Base-by-base conservation (phyloP, 2,797 vertebrate genomes). In the Aselliscus stoliczkanus region DNA sequence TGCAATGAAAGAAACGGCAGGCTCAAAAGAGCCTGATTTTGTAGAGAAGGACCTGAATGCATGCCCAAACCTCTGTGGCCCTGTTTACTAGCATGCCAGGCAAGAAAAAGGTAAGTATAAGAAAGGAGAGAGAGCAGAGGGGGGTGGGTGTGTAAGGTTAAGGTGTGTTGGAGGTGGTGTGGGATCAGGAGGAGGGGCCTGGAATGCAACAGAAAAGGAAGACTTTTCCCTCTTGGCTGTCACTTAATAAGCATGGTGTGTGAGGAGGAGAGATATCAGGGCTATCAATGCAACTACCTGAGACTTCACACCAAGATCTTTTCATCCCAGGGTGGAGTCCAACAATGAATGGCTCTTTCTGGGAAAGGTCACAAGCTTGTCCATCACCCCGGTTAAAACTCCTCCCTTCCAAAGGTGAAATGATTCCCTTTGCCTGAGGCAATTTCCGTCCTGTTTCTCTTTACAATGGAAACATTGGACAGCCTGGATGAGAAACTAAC, bases 161-260 rank as follows among this genome's bases (percentile, higher is more conserved):
- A 47, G 69, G 31, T 65, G 65, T 54, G 50, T 29, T 75, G 86
- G 17, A 64, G 18, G 18, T 89, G 29, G 37, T 17, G 13, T 37
- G 37, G n/a, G 39, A 50, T 69, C 65, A 44, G 34, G 23, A 47
- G 23, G 56, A 72, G 18, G 56, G 25, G 44, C 39, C 44, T 25
- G 91, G 58, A 75, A 54, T 42, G 54, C 27, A 91, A 86, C 12
- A 82, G 72, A 90, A 76, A 87, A 96, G 37, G 64, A 77, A 80
- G 15, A 89, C 50, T 54, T 44, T 77, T 39, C 44, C 50, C 47
- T 86, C 34, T 37, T 86, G 83, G 82, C 25, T 92, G 39, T 37
- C 56, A 87, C 39, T 42, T 85, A 90, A 60, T 8, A 77, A 96
- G 58, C 27, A 76, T 1, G 5, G 86, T 3, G 6, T 72, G 73